Evolutionary conservation across 1,140 invertebrate species (phyloP), one percentile per base, ranked within the genome.

Genomic region (Saccostrea echinata): DNA sequence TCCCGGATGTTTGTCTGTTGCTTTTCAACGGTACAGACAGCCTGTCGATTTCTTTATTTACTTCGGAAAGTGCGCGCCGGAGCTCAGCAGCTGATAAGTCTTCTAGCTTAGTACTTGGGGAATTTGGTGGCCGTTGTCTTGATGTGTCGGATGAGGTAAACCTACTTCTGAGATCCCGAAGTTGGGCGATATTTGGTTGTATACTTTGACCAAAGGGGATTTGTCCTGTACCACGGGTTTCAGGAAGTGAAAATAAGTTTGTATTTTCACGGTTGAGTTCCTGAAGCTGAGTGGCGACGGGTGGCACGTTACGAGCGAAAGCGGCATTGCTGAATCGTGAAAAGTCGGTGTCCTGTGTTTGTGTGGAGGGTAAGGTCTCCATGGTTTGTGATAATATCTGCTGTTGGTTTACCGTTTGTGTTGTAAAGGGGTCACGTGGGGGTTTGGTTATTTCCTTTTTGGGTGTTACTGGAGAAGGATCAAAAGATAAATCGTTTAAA

Each of bases 21-120:
- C 33, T 76, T 1, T 76, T 9, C 24, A 76, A 16, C 4, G 68
- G 68, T 16, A 13, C 16, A 30, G 68, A 76, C 6, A 76, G 68
- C 18, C 27, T 30, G 16, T 76, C 68, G 3, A 76, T 76, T 33
- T 76, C 68, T 76, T 76, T 76, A 33, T 76, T 76, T 16, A 76
- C 68, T 30, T 76, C 68, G 3, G 68, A 24, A 27, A 76, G 68
- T 13, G 68, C 68, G 27, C 68, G 68, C 11, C 68, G 24, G 4
- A 76, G 68, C 30, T 76, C 68, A 11, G 24, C 11, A 76, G 68
- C 24, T 27, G 68, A 76, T 4, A 76, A 16, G 27, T 30, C 27
- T 76, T 76, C 27, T 16, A 76, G 27, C 13, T 76, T 27, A 16
- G 13, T 76, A 18, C 3, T 76, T 12, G 8, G 68, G 27, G 27